phyloP scores from a whole-genome alignment of 2,113 vertebrate genomes.

The Tragelaphus buxtoni region DNA sequence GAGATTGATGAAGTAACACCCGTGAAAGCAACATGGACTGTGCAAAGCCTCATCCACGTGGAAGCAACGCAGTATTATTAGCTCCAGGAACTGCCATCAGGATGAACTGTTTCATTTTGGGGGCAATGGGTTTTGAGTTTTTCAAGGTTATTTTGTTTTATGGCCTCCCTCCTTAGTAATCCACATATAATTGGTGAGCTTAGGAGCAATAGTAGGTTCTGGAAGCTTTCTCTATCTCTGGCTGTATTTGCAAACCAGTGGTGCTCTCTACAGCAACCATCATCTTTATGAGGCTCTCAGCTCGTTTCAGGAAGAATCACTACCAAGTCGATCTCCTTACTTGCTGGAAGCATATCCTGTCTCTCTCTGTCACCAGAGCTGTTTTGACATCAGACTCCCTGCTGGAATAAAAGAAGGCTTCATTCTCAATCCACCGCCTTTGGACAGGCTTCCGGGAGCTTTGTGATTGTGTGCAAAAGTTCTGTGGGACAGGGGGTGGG shows the following conservation, averaged over 20 bases:
- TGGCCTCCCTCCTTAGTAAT: not conserved
- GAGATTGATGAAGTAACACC: not conserved
- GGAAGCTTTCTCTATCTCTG: not conserved
- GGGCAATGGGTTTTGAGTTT: conserved; percentile 38
- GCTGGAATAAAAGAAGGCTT: not conserved
- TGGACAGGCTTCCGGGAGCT: not conserved
- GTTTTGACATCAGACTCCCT: not conserved
- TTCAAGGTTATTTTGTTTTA: not conserved
- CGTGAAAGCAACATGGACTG: not conserved
- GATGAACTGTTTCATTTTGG: not conserved
- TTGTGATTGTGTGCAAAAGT: not conserved
- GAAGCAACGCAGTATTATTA: not conserved
- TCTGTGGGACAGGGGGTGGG: not conserved
- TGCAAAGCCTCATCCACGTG: not conserved
- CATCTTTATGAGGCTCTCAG: not conserved
- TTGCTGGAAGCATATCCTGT: not conserved
- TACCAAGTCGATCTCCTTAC: not conserved
- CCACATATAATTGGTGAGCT: conserved; percentile 33
- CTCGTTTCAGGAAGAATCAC: not conserved
- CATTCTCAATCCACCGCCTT: not conserved
- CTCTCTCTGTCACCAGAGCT: not conserved
- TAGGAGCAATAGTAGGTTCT: not conserved
- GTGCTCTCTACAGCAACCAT: not conserved
- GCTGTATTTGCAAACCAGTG: conserved; percentile 3
- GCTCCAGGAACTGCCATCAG: not conserved